Evolutionary conservation across 2,888 invertebrate genomes (phyloP), one percentile per base, ranked within the genome.

Genomic region (Tetanocera ferruginea): DNA sequence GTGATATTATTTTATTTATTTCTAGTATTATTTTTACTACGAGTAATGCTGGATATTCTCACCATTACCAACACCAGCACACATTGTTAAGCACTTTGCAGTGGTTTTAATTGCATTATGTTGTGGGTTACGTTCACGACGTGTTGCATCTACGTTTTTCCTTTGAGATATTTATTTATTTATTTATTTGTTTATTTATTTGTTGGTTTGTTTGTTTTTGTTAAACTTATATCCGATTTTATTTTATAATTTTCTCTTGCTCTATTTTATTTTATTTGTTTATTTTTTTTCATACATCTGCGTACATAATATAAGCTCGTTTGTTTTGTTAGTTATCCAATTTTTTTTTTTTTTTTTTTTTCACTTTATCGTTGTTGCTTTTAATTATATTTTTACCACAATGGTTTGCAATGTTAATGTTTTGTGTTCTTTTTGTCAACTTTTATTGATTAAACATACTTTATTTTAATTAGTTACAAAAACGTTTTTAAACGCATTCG

Each of bases 61-160:
- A 62, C 60, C 43, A 43, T 2, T 43, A 62, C 28, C 14, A 5
- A 62, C 28, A 62, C 31, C 4, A 23, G 14, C 60, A 23, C 19
- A 55, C 55, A 28, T 28, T 25, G 60, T 14, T 25, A 62, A 23
- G 9, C 5, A 17, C 4, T 14, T 28, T 62, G 60, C 3, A 14
- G 25, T n/a, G 14, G 60, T 28, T 62, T 62, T 62, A 62, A 62
- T 62, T 28, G 28, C 60, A 62, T 28, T 28, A 62, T 62, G 23
- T 23, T 62, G 23, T 23, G 25, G 60, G 60, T 60, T 60, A 23
- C 60, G 60, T 60, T 25, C 25, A 60, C 60, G 60, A 25, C 23
- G 11, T 28, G 60, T 17, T 62, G 60, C 19, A 62, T 28, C 60
- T 62, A 23, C 25, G 14, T 28, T 23, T 62, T 62, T 62, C 60